Evolutionary conservation across 2,888 invertebrate genomes (phyloP).

Genomic region (Coelopa pilipes): DNA sequence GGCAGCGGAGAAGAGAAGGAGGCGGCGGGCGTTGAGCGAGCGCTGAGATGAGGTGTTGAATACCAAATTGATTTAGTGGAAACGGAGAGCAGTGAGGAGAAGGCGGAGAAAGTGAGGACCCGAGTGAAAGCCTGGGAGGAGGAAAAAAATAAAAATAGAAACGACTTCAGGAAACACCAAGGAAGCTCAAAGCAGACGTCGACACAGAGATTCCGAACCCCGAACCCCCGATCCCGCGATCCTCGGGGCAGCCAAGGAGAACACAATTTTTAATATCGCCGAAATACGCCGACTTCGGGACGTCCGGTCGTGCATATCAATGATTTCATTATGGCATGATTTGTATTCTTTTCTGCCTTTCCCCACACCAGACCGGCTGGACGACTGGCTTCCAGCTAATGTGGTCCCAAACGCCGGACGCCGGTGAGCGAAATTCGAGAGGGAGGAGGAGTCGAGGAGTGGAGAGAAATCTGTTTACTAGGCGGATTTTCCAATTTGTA

Average conservation of each 20-base stretch:
- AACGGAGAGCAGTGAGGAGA: neutral
- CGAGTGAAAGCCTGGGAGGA: neutral
- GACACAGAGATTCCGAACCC: neutral
- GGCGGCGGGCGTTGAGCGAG: neutral
- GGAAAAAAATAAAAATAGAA: neutral
- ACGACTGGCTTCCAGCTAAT: too few relatives aligned
- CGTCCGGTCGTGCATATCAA: too few relatives aligned
- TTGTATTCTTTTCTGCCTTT: too few relatives aligned
- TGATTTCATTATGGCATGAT: too few relatives aligned
- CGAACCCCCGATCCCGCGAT: neutral
- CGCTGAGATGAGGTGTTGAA: slow-evolving; percentile 43
- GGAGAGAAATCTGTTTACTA: too few relatives aligned
- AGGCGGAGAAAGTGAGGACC: neutral
- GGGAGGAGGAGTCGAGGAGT: too few relatives aligned
- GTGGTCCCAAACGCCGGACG: too few relatives aligned
- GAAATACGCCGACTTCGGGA: too few relatives aligned
- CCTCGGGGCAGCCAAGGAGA: neutral
- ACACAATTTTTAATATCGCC: too few relatives aligned
- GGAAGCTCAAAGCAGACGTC: neutral
- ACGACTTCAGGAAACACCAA: neutral
- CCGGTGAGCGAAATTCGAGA: too few relatives aligned
- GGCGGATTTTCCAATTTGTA: too few relatives aligned
- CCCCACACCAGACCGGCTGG: too few relatives aligned
- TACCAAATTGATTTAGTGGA: slow-evolving; percentile 59
- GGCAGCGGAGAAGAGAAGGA: neutral